Conservation (phyloP, 2,113 vertebrate species). For the Nansenia antarctica region DNA sequence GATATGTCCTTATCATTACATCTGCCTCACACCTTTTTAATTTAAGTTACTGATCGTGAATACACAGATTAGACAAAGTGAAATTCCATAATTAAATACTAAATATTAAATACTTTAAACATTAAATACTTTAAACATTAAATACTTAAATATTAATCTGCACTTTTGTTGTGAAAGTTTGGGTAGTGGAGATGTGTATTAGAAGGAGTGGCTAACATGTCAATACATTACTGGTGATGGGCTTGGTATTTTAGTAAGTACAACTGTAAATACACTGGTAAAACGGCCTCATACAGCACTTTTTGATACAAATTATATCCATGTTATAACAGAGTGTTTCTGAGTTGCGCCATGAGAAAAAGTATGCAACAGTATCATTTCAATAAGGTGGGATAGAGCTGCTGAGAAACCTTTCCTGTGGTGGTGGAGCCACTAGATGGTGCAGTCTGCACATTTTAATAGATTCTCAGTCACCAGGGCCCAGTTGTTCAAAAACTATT, state of each 20-base stretch:
- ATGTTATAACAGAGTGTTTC: no score
- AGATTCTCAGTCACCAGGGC: no score
- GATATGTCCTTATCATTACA: slow-evolving; percentile 44
- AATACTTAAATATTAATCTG: no score
- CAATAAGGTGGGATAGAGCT: not conserved
- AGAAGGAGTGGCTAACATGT: not conserved
- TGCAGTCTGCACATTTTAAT: not conserved
- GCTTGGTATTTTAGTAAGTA: not conserved
- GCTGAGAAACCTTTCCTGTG: not conserved
- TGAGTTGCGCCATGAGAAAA: no score
- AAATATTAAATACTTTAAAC: not conserved
- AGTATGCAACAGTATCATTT: no score
- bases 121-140: no score
- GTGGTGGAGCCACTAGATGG: slow-evolving; percentile 57
- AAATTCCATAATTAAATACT: slow-evolving; percentile 35
- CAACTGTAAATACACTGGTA: not conserved
- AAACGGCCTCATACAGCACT: not conserved
- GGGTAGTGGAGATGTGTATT: no score
- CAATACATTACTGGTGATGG: not conserved
- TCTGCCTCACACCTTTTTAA: slow-evolving; percentile 48
- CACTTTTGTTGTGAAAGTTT: no score
- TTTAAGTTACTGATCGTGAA: slow-evolving; percentile 41
- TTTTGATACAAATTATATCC: no score
- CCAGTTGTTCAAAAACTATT: no score
- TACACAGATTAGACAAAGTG: slow-evolving; percentile 20